These are phyloP conservation scores for Corydoras sp. DNA, from an alignment of 2,113 vertebrate genomes.

Conservation along the genomic window DNA sequence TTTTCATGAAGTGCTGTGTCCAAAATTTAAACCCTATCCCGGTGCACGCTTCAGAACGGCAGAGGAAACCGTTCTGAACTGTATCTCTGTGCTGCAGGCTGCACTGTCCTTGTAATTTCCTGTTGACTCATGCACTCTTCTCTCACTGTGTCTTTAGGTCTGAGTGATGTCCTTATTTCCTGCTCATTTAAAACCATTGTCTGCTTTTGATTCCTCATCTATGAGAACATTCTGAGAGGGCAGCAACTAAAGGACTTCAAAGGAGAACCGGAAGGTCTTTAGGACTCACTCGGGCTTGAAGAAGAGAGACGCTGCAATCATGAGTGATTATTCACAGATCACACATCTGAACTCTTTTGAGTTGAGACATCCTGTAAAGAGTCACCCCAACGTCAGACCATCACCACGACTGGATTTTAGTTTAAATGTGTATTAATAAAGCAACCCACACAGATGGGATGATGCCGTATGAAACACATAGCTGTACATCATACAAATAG, in stretches of 20 bases:
- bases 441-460: too few relatives aligned
- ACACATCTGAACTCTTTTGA: too few relatives aligned
- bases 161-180: slow-evolving; percentile 36
- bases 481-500: too few relatives aligned
- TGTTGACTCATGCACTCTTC: slow-evolving; percentile 34
- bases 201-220: slow-evolving; percentile 12
- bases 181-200: slow-evolving; percentile 16
- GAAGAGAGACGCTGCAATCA: too few relatives aligned
- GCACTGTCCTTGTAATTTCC: slow-evolving; percentile 41
- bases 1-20: too few relatives aligned
- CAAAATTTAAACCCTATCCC: too few relatives aligned
- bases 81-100: slow-evolving; percentile 18
- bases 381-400: too few relatives aligned
- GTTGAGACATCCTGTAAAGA: too few relatives aligned
- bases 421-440: too few relatives aligned
- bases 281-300: neutral
- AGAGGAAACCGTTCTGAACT: slow-evolving; percentile 7
- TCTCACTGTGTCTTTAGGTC: slow-evolving; percentile 21
- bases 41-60: neutral
- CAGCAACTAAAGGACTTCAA: neutral
- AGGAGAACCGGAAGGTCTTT: neutral
- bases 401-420: too few relatives aligned
- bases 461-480: too few relatives aligned
- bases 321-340: too few relatives aligned
- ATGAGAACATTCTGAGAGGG: slow-evolving; percentile 1